phyloP scores from a whole-genome alignment of 92 coral and sea anemone genomes.

The Hydrozoanthus gracilis region DNA sequence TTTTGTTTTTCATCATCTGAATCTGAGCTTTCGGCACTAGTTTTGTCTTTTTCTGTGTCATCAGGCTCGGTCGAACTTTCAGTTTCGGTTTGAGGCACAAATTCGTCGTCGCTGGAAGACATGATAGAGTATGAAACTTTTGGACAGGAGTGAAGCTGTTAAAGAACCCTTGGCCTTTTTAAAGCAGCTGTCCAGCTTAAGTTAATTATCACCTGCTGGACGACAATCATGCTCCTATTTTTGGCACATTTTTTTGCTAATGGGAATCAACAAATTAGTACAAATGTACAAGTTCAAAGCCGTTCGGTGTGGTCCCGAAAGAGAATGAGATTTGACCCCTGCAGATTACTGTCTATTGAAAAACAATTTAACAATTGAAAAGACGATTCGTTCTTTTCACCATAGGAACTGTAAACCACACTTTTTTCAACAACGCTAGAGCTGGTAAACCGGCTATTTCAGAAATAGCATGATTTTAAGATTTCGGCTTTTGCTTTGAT shows the following conservation, averaged over 20 bases:
- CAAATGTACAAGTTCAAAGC: constrained; percentile 11
- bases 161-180: constrained; percentile 8
- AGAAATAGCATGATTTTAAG: too few species aligned
- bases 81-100: too few species aligned
- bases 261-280: constrained; percentile 7
- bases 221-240: constrained; percentile 7
- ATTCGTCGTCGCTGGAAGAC: background rate
- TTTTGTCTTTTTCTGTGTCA: too few species aligned
- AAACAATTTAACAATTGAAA: constrained; percentile 5
- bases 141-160: background rate
- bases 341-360: constrained; percentile 5
- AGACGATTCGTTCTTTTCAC: background rate
- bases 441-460: too few species aligned
- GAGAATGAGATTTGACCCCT: constrained; percentile 10
- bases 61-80: too few species aligned
- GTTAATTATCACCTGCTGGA: constrained; percentile 7
- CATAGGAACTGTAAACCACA: too few species aligned
- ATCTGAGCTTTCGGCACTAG: too few species aligned
- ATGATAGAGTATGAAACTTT: too few species aligned
- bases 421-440: too few species aligned
- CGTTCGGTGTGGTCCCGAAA: constrained; percentile 27
- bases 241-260: constrained; percentile 3
- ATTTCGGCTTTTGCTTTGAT: too few species aligned
- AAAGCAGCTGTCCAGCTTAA: constrained; percentile 5
- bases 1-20: too few species aligned